These are phyloP conservation scores for Formica aserva DNA, from an alignment of 2,888 invertebrate species.

Conservation along the genomic window DNA sequence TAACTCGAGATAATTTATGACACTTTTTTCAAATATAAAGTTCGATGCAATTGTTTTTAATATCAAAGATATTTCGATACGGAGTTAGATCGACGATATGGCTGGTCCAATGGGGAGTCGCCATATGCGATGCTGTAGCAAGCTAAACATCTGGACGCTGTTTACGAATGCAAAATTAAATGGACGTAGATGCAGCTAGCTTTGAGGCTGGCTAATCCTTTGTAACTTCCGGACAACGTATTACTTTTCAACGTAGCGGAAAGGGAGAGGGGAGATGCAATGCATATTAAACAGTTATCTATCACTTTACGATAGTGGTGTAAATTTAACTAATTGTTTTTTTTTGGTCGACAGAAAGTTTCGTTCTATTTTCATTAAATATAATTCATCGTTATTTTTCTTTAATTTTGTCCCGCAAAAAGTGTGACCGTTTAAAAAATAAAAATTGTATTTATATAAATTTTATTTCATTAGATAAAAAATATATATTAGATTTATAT, in stretches of 20 bases:
- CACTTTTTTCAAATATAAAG: not conserved
- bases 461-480: too few species aligned
- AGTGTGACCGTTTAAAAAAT: not conserved
- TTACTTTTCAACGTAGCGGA: conserved; percentile 21
- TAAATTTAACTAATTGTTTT: conserved; percentile 19
- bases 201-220: conserved; percentile 24
- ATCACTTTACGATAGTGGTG: conserved; percentile 26
- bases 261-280: not conserved
- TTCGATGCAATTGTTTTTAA: not conserved
- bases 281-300: conserved; percentile 38
- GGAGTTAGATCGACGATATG: not conserved
- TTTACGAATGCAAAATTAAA: conserved; percentile 43
- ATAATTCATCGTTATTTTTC: not conserved
- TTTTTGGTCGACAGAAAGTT: not conserved
- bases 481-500: too few species aligned
- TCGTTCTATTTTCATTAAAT: not conserved
- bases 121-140: conserved; percentile 23
- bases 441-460: not conserved
- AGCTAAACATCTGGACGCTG: conserved; percentile 22
- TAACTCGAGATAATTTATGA: not conserved
- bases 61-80: not conserved
- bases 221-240: conserved; percentile 22
- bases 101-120: conserved; percentile 33
- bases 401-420: not conserved
- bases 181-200: not conserved